Conservation (phyloP, 2,113 vertebrate genomes). For the Spea multiplicata region DNA sequence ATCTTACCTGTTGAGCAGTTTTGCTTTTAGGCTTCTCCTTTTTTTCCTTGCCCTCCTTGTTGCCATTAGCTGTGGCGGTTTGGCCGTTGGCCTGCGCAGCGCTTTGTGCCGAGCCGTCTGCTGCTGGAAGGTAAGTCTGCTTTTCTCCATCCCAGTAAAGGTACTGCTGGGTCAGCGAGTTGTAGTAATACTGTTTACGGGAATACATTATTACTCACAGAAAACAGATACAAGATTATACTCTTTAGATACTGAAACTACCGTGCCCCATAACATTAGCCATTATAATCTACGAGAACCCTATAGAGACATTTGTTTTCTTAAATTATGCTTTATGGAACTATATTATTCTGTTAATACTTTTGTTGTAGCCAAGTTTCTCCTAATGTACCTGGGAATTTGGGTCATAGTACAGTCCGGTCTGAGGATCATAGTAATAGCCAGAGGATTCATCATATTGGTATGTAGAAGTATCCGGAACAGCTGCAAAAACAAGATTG, state of each 20-base stretch:
- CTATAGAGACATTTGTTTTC: too few relatives aligned
- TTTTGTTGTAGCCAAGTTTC: neutral
- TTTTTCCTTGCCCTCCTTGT: slow-evolving; percentile 86
- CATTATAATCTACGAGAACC: too few relatives aligned
- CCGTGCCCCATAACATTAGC: too few relatives aligned
- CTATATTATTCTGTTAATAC: too few relatives aligned
- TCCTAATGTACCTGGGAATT: slow-evolving; percentile 83
- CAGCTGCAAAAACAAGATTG: slow-evolving; percentile 62
- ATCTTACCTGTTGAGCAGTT: slow-evolving; percentile 92
- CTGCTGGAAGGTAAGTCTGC: slow-evolving; percentile 86
- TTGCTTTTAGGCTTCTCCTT: slow-evolving; percentile 98
- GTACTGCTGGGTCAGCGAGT: slow-evolving; percentile 94
- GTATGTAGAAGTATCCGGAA: slow-evolving; percentile 90
- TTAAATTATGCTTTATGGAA: too few relatives aligned
- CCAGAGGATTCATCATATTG: slow-evolving; percentile 96
- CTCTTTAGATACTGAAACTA: too few relatives aligned
- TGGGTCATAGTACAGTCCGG: slow-evolving; percentile 93
- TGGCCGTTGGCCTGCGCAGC: slow-evolving; percentile 48
- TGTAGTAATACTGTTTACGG: slow-evolving; percentile 88
- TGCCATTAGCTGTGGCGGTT: slow-evolving; percentile 51
- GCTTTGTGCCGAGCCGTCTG: slow-evolving; percentile 66
- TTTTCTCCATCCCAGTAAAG: slow-evolving; percentile 97
- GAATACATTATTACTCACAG: too few relatives aligned
- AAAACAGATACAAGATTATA: too few relatives aligned
- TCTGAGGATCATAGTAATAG: slow-evolving; percentile 93